Conservation (phyloP, 2,888 invertebrate species). For the Atherix ibis region DNA sequence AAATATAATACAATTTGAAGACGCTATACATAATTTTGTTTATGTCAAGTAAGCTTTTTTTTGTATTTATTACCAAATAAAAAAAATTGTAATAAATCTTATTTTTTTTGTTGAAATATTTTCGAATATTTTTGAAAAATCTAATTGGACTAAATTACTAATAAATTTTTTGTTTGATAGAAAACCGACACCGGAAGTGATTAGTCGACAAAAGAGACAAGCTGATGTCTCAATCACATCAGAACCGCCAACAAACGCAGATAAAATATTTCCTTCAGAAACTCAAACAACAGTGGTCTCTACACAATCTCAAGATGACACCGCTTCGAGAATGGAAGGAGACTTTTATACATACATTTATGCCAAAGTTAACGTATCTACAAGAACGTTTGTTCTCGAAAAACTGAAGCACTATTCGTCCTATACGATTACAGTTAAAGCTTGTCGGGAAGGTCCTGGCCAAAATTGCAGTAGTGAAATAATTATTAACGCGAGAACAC, state of each 20-base stretch:
- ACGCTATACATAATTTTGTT: slow-evolving; percentile 63
- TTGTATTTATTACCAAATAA: neutral
- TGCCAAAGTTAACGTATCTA: slow-evolving; percentile 18
- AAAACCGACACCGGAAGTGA: too few relatives aligned
- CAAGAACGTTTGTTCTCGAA: slow-evolving; percentile 37
- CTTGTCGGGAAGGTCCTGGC: slow-evolving; percentile 48
- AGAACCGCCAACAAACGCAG: slow-evolving; percentile 2
- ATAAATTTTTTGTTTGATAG: too few relatives aligned
- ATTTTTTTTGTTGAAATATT: neutral
- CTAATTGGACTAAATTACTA: too few relatives aligned
- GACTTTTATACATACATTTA: slow-evolving; percentile 16
- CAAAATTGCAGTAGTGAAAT: slow-evolving; percentile 38
- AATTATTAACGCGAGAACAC: slow-evolving; percentile 33
- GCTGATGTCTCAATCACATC: too few relatives aligned
- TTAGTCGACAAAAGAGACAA: too few relatives aligned
- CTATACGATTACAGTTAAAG: slow-evolving; percentile 60
- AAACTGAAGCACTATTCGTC: slow-evolving; percentile 60
- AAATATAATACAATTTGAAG: slow-evolving; percentile 56
- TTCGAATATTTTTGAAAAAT: neutral
- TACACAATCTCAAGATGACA: too few relatives aligned
- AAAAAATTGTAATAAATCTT: neutral
- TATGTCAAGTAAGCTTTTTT: slow-evolving; percentile 28
- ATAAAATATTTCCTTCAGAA: too few relatives aligned
- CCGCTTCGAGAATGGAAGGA: slow-evolving; percentile 15
- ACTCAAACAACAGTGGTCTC: too few relatives aligned